These are phyloP conservation scores for Hyposmocoma kahamanoa DNA, from an alignment of 1,140 invertebrate genomes.

Conservation along the genomic window DNA sequence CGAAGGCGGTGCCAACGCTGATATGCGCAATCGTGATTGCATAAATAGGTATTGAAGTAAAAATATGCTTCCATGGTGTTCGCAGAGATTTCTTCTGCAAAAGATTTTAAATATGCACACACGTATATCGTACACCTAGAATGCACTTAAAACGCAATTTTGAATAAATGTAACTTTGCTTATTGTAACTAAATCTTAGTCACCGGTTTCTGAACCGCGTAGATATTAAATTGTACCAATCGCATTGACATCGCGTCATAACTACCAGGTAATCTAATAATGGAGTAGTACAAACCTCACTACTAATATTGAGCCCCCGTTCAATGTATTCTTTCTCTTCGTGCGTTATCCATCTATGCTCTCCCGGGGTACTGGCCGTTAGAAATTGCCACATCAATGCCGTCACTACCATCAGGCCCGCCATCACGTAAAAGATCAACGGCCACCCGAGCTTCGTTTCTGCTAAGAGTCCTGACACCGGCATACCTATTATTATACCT, in stretches of 20 bases:
- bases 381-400: slow-evolving; percentile 77
- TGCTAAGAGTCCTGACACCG: slow-evolving; percentile 80
- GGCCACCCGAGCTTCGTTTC: slow-evolving; percentile 82
- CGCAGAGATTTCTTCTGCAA: neutral
- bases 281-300: too few species aligned
- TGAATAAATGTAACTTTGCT: too few species aligned
- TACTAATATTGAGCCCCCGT: slow-evolving; percentile 40
- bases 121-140: too few species aligned
- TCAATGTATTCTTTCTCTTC: slow-evolving; percentile 80
- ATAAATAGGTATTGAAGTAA: slow-evolving; percentile 78
- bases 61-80: slow-evolving; percentile 78
- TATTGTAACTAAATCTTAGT: too few species aligned
- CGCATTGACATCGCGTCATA: too few species aligned
- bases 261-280: too few species aligned
- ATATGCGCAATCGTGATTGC: slow-evolving; percentile 79
- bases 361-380: slow-evolving; percentile 79
- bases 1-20: slow-evolving; percentile 79
- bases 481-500: slow-evolving; percentile 82
- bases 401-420: slow-evolving; percentile 77
- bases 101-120: too few species aligned
- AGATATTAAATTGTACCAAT: too few species aligned
- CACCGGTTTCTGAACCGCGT: too few species aligned
- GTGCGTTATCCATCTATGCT: slow-evolving; percentile 74
- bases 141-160: too few species aligned
- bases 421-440: slow-evolving; percentile 85